Base-by-base conservation (phyloP, 1,140 invertebrate species). In the Centruroides sculpturatus region DNA sequence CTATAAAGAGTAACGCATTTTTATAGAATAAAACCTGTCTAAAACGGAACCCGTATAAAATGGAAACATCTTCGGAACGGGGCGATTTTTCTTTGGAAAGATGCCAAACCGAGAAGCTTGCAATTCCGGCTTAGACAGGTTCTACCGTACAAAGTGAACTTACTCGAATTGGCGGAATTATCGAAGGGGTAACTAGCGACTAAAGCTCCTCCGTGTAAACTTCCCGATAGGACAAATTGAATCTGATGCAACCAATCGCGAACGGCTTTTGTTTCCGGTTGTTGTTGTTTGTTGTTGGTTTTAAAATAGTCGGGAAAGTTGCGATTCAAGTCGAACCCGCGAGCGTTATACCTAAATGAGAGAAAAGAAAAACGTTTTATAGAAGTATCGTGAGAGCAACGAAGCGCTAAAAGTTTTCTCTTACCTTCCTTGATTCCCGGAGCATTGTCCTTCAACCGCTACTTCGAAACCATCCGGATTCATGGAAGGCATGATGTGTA, bases 141-240 rank as follows among this genome's bases (percentile, higher is more conserved):
- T 23, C 23, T 23, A 23, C 23, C 5, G 51, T 53, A 36, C 5
- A 34, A 12, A 41, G 35, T 48, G 57, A 34, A 83, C 85, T 87
- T 85, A 91, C 89, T 86, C 72, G 87, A 84, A 75, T 86, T 90
- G 59, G 86, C 87, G 9, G 88, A 92, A 70, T 92, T 92, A 72
- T 94, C 90, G 71, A 88, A 93, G 3, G 90, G 90, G 74, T 94
- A 94, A 66, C 87, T 90, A 51, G 91, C 89, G 46, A 93, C 91
- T 56, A 95, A 77, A 4, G 91, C 91, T 8, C 92, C 92, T 9
- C 90, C 90, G 70, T 95, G 91, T 46, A 97, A 75, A 68, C 88
- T 91, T 56, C 89, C 88, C 7, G 89, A 93, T 4, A 95, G 73
- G 12, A 92, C 87, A 70, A 96, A 95, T 74, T 91, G 88, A 63